Evolutionary conservation across 1,140 invertebrate genomes (phyloP).

Genomic region (Oncopeltus fasciatus): DNA sequence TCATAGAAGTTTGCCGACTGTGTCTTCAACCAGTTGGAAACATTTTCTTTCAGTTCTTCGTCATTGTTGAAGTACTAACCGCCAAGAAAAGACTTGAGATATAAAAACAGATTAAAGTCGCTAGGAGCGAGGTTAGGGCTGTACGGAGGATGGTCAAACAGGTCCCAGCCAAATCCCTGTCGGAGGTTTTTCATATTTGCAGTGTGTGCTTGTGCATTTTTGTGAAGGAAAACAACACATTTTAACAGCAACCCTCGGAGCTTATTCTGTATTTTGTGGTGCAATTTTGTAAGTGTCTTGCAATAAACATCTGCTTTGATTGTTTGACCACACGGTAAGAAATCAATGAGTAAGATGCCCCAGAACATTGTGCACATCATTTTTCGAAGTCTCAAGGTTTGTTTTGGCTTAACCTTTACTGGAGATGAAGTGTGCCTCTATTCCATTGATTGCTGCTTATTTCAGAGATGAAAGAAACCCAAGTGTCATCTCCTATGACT

Average conservation of each 20-base stretch:
- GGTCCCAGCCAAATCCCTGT: constrained; percentile 26
- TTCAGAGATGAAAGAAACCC: background rate
- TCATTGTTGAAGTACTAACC: constrained; percentile 11
- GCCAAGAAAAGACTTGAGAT: constrained; percentile 18
- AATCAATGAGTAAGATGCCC: constrained; percentile 25
- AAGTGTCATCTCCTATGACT: constrained; percentile 1
- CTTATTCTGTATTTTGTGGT: constrained; percentile 15
- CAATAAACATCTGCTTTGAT: constrained; percentile 24
- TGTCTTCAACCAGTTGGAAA: constrained; percentile 8
- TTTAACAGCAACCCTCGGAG: constrained; percentile 14
- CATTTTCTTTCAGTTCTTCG: constrained; percentile 15
- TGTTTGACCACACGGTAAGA: constrained; percentile 22
- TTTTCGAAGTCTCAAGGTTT: constrained; percentile 5
- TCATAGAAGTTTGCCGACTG: constrained; percentile 10
- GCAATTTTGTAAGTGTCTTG: constrained; percentile 15
- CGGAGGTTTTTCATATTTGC: constrained; percentile 18
- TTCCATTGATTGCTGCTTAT: constrained; percentile 2
- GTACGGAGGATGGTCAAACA: constrained; percentile 22
- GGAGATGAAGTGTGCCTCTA: constrained; percentile 3
- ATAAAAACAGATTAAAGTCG: constrained; percentile 27
- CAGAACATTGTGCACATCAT: constrained; percentile 24
- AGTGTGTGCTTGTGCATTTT: constrained; percentile 28
- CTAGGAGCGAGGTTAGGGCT: constrained; percentile 27
- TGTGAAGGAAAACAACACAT: constrained; percentile 25
- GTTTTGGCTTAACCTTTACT: background rate